A percentile compares a stretch with the other conserved stretches of the same genome.
Evolutionary conservation across 2,113 vertebrate genomes (phyloP).

Genomic region (Emydura subglobosa): DNA sequence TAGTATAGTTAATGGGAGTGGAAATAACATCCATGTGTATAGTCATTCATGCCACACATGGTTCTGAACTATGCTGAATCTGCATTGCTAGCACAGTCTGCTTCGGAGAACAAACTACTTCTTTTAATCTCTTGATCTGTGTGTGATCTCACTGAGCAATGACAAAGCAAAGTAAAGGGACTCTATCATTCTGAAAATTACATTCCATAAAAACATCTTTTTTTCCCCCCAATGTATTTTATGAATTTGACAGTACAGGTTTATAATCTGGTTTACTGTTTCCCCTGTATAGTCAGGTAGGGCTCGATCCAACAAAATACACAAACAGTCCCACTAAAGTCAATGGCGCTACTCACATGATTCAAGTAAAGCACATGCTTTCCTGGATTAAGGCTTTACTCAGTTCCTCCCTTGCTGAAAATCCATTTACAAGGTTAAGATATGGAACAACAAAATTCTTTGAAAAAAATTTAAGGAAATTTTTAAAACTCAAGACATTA

Average conservation of each 20-base stretch:
- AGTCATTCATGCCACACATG: rapidly evolving
- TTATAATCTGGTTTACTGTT: background rate
- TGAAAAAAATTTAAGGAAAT: background rate
- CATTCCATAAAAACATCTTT: background rate
- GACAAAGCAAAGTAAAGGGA: background rate
- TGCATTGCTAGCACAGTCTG: background rate
- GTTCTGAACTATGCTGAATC: background rate
- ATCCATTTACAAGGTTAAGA: rapidly evolving
- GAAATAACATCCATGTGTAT: background rate
- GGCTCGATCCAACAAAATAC: background rate
- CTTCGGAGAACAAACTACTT: background rate
- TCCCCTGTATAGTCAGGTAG: background rate
- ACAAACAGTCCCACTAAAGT: background rate
- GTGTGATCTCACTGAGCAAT: background rate
- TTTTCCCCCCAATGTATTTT: background rate
- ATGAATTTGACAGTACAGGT: background rate
- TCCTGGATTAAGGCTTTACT: background rate
- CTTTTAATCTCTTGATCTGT: background rate
- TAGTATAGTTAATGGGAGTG: background rate
- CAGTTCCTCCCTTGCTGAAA: background rate
- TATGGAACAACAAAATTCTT: background rate
- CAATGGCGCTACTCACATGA: background rate
- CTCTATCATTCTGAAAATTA: background rate
- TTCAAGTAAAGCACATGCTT: background rate
- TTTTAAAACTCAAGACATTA: background rate